Base-by-base conservation (phyloP, 2,797 vertebrate species). In the Enteromius trimaculatus region DNA sequence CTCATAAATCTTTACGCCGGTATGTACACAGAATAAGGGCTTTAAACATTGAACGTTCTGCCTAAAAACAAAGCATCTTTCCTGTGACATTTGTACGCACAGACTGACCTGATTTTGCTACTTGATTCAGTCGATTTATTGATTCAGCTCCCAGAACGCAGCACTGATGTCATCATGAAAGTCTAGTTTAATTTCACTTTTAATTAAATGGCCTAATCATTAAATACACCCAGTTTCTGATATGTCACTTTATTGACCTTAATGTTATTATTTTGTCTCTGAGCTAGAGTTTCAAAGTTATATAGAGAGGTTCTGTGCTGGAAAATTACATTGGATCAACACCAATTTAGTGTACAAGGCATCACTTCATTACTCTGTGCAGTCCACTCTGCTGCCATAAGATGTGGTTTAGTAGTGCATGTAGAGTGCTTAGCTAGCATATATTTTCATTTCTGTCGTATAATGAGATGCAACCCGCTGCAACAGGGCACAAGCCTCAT, bases 401-500 rank as follows among this genome's bases (percentile, higher is more conserved):
- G 62, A 69, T 77, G 64, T 70, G 51, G 51, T 58, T 65, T 82
- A 55, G 70, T 55, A 69, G 72, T 69, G 81, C 84, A 29, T 62
- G 37, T 44, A 58, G 60, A 76, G 76, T 87, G 80, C 82, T 86
- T 82, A 79, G 79, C 82, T 80, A 75, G 85, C 87, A 87, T 79
- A 87, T 87, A 81, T 86, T 81, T 84, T 86, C 85, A 84, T 79
- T 74, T 77, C n/a, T 14, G 23, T 86, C 49, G 72, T 88, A 85
- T 90, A 89, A 90, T 88, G 85, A 89, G 86, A 71, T 80, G 84
- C 81, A 82, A 66, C 81, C 79, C 76, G 64, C 80, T 68, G 84
- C 74, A 87, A 77, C 81, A 71, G 80, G 83, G 74, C 44, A 82
- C 60, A 75, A 74, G 74, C 82, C 84, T 87, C 76, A 87, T 86